Evolutionary conservation across 2,888 invertebrate species (phyloP).

Genomic region (Glaucopsyche alexis): DNA sequence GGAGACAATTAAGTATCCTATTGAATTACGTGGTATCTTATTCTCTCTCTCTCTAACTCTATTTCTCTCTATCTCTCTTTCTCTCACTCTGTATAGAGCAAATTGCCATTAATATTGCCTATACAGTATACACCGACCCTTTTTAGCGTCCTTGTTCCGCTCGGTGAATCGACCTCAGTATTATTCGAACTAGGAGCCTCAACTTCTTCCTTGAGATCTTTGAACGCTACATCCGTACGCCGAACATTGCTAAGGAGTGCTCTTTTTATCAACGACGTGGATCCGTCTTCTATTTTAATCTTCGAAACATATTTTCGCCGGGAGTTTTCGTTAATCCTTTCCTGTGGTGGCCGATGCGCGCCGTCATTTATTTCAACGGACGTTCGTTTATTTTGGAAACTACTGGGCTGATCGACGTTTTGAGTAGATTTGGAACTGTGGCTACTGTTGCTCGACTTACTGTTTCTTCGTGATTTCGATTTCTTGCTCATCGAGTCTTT

Average conservation of each 20-base stretch:
- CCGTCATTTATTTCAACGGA: conserved; percentile 56
- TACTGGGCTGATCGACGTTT: conserved; percentile 56
- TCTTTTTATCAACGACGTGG: conserved; percentile 36
- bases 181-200: conserved; percentile 39
- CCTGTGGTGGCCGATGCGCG: conserved; percentile 57
- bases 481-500: conserved; percentile 75
- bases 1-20: neutral
- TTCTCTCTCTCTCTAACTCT: neutral
- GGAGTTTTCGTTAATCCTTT: conserved; percentile 51
- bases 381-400: conserved; percentile 57
- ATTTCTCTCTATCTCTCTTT: too few relatives aligned
- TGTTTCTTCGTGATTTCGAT: conserved; percentile 66
- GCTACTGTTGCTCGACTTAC: conserved; percentile 61
- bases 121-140: conserved; percentile 53
- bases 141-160: conserved; percentile 60
- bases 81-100: too few relatives aligned
- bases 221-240: conserved; percentile 56
- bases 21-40: neutral
- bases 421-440: conserved; percentile 54
- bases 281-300: conserved; percentile 46
- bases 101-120: neutral
- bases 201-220: conserved; percentile 53
- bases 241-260: conserved; percentile 41
- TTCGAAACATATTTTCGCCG: conserved; percentile 44
- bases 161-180: conserved; percentile 33